Evolutionary conservation across 2,797 vertebrate species (phyloP).

Genomic region (Oreortyx pictus): DNA sequence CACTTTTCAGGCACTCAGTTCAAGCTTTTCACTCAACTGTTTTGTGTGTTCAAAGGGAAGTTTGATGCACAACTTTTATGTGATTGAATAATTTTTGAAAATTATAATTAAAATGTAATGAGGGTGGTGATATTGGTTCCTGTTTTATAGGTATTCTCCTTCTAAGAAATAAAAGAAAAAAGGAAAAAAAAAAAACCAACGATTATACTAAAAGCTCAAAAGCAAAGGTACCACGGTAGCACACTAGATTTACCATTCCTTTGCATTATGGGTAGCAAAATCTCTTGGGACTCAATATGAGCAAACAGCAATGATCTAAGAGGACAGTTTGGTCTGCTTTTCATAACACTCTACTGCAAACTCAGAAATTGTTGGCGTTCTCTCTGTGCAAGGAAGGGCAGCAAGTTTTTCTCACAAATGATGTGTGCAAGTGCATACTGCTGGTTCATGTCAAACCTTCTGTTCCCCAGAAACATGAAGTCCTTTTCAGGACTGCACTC

Average conservation of each 20-base stretch:
- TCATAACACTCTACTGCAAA: background rate
- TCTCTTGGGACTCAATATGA: background rate
- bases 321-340: background rate
- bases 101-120: background rate
- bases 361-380: background rate
- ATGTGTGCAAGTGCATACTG: background rate
- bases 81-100: background rate
- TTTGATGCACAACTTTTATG: background rate
- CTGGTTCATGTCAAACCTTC: background rate
- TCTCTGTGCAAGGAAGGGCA: background rate
- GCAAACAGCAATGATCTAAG: background rate
- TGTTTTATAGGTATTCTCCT: background rate
- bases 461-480: background rate
- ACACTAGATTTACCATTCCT: background rate
- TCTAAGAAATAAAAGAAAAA: background rate
- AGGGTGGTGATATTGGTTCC: background rate
- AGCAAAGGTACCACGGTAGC: background rate
- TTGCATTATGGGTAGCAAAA: background rate
- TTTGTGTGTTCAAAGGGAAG: background rate
- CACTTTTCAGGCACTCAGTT: background rate
- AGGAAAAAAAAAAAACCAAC: background rate
- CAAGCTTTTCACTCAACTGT: background rate
- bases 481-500: background rate
- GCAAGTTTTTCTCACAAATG: background rate
- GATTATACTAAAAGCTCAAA: too few species aligned